Percentiles rank a stretch among this genome's conserved stretches.
These are phyloP conservation scores for Pelmatolapia mariae DNA, from an alignment of 2,113 vertebrate species.

Conservation along the genomic window DNA sequence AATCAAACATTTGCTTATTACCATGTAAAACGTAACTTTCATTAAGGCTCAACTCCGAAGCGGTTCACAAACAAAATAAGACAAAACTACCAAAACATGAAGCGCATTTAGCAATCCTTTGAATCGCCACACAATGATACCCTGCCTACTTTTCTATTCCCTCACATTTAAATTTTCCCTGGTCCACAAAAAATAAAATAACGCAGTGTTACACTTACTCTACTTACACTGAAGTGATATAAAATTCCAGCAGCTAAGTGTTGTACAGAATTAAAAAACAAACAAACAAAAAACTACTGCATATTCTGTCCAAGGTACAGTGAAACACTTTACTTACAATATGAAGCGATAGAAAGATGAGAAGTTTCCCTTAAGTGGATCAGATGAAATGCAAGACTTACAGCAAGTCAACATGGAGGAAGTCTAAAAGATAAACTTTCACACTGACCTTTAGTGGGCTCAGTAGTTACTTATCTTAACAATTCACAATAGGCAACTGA, in stretches of 20 bases:
- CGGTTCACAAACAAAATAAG: neutral
- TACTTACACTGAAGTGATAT: neutral
- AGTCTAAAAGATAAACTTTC: neutral
- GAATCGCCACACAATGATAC: neutral
- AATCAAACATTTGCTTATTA: neutral
- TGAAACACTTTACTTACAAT: neutral
- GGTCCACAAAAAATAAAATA: neutral
- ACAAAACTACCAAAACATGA: neutral
- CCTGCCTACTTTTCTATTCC: neutral
- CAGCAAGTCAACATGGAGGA: neutral
- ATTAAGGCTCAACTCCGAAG: neutral
- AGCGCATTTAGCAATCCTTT: neutral
- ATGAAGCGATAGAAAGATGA: neutral
- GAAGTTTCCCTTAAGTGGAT: neutral
- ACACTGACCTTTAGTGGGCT: neutral
- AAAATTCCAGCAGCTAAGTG: neutral
- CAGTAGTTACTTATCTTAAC: neutral
- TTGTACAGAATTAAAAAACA: neutral
- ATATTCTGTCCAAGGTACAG: neutral
- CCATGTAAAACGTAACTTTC: neutral
- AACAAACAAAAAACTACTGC: accelerated
- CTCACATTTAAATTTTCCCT: neutral
- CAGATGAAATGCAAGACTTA: neutral
- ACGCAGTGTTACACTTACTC: neutral
- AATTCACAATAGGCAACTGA: neutral